Evolutionary conservation across 2,888 invertebrate genomes (phyloP).

Genomic region (Nomada flava): DNA sequence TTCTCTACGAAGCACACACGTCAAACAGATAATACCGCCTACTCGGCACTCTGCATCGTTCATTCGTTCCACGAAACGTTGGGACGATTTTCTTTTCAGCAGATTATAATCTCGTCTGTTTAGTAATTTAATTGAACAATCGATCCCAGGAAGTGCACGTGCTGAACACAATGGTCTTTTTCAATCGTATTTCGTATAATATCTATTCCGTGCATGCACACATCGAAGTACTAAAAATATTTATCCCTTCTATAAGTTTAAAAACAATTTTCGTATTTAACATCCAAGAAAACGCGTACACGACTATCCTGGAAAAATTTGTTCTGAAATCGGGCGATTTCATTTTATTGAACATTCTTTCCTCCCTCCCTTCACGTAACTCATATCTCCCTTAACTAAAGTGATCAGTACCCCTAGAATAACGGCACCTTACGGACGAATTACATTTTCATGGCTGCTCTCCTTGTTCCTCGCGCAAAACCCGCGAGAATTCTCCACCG

Average conservation of each 20-base stretch:
- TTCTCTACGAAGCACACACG: background rate
- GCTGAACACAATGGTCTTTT: background rate
- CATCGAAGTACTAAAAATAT: too few species aligned
- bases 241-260: too few species aligned
- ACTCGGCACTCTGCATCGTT: slow-evolving; percentile 15
- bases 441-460: background rate
- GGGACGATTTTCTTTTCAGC: slow-evolving; percentile 15
- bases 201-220: background rate
- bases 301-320: too few species aligned
- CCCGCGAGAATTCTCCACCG: background rate
- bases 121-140: slow-evolving; percentile 7
- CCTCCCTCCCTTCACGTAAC: too few species aligned
- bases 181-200: background rate
- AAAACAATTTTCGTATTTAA: too few species aligned
- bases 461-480: background rate
- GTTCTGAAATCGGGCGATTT: too few species aligned
- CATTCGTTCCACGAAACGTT: background rate
- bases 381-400: too few species aligned
- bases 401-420: too few species aligned
- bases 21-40: background rate
- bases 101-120: slow-evolving; percentile 18
- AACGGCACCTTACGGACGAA: too few species aligned
- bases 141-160: background rate
- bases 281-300: too few species aligned
- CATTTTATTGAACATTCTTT: too few species aligned